Conservation (phyloP, 1,140 invertebrate genomes). For the Apis cerana region DNA sequence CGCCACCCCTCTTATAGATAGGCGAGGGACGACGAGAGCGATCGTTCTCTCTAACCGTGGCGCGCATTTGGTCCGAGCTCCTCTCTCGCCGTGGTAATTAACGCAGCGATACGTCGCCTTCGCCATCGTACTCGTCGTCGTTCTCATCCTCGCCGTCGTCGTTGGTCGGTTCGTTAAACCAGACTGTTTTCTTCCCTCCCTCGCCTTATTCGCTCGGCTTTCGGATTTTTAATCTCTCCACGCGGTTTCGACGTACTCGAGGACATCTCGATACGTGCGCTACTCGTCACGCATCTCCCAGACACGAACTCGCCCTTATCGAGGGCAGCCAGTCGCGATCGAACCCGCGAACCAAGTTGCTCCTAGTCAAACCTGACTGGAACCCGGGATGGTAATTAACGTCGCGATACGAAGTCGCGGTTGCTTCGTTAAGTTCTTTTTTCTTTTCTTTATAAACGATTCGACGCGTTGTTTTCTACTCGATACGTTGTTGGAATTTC, state of each 20-base stretch:
- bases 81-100: constrained; percentile 47
- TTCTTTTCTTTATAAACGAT: neutral
- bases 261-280: neutral
- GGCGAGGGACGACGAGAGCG: constrained; percentile 9
- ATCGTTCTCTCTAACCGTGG: constrained; percentile 9
- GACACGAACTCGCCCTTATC: neutral
- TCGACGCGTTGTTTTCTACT: neutral
- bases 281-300: neutral
- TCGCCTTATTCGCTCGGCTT: neutral
- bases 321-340: neutral
- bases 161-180: constrained; percentile 52
- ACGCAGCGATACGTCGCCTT: constrained; percentile 22
- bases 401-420: neutral
- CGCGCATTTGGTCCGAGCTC: constrained; percentile 19
- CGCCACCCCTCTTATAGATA: constrained; percentile 31
- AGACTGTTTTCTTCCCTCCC: neutral
- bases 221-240: neutral
- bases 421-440: neutral
- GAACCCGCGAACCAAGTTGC: neutral
- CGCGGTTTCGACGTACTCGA: neutral
- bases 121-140: neutral
- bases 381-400: neutral
- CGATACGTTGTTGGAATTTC: neutral
- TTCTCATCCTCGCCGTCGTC: neutral
- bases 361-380: neutral